Percentiles rank a stretch among this genome's conserved stretches.
phyloP scores from a whole-genome alignment of 2,113 vertebrate species.

The Malurus melanocephalus region DNA sequence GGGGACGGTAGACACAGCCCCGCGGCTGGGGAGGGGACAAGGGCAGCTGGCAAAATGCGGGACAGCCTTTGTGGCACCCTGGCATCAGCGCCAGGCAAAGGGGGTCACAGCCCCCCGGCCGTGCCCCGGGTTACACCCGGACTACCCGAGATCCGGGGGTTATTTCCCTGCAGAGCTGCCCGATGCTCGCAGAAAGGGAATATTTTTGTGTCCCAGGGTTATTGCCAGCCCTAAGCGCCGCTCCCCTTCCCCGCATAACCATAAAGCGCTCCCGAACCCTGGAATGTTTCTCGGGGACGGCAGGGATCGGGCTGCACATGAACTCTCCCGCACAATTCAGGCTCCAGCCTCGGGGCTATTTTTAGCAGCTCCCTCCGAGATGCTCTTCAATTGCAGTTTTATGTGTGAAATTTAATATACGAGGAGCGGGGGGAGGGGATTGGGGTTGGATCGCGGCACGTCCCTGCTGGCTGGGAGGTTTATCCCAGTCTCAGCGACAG shows the following conservation, averaged over 20 bases:
- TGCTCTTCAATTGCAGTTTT: slow-evolving; percentile 37
- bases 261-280: not conserved
- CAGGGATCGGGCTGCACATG: not conserved
- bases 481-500: not conserved
- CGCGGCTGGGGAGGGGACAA: rapidly evolving
- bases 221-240: not conserved
- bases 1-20: not conserved
- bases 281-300: not conserved
- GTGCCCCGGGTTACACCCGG: rapidly evolving
- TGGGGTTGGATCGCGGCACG: not conserved
- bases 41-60: rapidly evolving
- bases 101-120: not conserved
- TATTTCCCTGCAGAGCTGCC: not conserved
- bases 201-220: not conserved
- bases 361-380: slow-evolving; percentile 41
- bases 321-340: not conserved
- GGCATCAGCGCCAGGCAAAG: not conserved
- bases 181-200: not conserved
- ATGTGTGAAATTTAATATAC: slow-evolving; percentile 43
- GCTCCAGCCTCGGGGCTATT: slow-evolving; percentile 37
- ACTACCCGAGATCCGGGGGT: not conserved
- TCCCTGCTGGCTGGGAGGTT: not conserved
- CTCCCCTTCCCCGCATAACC: rapidly evolving
- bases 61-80: not conserved
- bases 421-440: not conserved